phyloP scores from a whole-genome alignment of 2,888 invertebrate species.

The Synergus itoensis region DNA sequence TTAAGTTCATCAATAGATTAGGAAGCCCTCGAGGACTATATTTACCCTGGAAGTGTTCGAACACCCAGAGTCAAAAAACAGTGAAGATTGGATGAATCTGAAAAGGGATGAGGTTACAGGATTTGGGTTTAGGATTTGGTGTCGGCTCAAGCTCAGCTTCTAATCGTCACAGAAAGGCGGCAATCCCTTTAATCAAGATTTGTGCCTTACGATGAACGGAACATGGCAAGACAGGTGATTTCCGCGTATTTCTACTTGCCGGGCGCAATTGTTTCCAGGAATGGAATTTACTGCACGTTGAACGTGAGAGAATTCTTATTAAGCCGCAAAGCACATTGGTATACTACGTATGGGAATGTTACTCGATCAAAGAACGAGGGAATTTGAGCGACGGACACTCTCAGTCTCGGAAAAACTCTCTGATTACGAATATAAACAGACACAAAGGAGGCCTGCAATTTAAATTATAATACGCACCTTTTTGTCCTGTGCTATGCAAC shows the following conservation, averaged over 20 bases:
- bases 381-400: slow-evolving; percentile 47
- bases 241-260: slow-evolving; percentile 38
- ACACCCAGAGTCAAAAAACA: slow-evolving; percentile 4
- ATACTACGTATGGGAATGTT: slow-evolving; percentile 55
- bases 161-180: slow-evolving; percentile 31
- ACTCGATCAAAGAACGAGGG: slow-evolving; percentile 49
- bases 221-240: slow-evolving; percentile 42
- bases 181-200: slow-evolving; percentile 41
- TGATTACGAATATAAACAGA: slow-evolving; percentile 40
- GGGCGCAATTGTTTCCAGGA: slow-evolving; percentile 70
- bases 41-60: slow-evolving; percentile 3
- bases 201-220: slow-evolving; percentile 37
- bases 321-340: slow-evolving; percentile 50
- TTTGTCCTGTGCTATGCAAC: neutral
- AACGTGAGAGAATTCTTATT: slow-evolving; percentile 69
- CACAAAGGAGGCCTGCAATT: slow-evolving; percentile 37
- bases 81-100: neutral
- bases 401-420: slow-evolving; percentile 40
- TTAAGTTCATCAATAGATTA: neutral
- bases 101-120: slow-evolving; percentile 19
- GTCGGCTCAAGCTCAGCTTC: slow-evolving; percentile 15
- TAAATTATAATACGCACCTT: slow-evolving; percentile 37
- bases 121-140: slow-evolving; percentile 17
- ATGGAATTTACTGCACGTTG: slow-evolving; percentile 65
- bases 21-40: neutral